Evolutionary conservation across 2,797 vertebrate genomes (phyloP).

Genomic region (Cirrhinus molitorella): DNA sequence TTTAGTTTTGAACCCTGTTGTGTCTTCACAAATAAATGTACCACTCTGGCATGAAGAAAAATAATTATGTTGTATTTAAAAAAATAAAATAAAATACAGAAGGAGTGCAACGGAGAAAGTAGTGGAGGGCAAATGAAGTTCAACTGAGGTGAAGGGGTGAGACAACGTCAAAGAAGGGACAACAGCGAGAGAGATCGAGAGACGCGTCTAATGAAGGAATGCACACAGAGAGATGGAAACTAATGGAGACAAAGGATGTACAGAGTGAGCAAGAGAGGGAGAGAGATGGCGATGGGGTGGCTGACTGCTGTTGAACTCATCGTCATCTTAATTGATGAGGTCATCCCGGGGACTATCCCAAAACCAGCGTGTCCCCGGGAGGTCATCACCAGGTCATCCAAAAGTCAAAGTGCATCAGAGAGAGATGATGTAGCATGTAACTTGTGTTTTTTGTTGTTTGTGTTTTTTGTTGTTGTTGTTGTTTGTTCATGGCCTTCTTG

Average conservation of each 20-base stretch:
- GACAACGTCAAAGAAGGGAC: conserved; percentile 35
- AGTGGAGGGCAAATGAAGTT: conserved; percentile 53
- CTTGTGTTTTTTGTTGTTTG: background rate
- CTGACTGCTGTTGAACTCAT: conserved; percentile 73
- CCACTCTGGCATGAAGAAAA: background rate
- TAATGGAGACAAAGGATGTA: conserved; percentile 56
- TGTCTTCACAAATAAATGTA: conserved; percentile 6
- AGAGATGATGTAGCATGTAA: conserved; percentile 41
- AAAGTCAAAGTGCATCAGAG: conserved; percentile 73
- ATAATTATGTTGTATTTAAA: background rate
- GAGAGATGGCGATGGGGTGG: conserved; percentile 43
- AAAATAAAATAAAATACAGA: too few species aligned
- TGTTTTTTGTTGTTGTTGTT: background rate
- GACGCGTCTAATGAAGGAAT: conserved; percentile 53
- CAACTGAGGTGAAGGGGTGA: conserved; percentile 49
- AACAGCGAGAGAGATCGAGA: conserved; percentile 50
- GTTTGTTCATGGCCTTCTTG: background rate
- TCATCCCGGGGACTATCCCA: conserved; percentile 73
- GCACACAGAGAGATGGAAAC: conserved; percentile 50
- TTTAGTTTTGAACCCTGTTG: background rate
- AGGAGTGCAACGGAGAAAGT: conserved; percentile 39
- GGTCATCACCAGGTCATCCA: conserved; percentile 74
- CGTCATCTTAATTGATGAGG: conserved; percentile 80
- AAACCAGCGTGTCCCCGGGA: conserved; percentile 69
- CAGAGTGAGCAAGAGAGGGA: conserved; percentile 48